Base-by-base conservation (phyloP, 2,113 vertebrate genomes). In the Pseudolaguvia tuberculata region DNA sequence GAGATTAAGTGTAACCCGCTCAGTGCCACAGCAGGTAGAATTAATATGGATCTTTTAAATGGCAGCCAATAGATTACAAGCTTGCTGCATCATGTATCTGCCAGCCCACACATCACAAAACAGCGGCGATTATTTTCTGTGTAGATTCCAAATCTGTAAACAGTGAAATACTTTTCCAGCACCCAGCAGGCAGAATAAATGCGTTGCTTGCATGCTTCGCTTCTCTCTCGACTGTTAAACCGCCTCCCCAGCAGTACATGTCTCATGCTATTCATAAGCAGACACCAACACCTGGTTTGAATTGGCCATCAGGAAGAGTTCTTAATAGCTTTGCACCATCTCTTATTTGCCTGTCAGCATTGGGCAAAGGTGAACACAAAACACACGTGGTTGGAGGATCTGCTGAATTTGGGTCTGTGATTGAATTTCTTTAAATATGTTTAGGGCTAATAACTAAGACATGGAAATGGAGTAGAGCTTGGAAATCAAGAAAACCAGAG, bases 261-360 rank as follows among this genome's bases (percentile, higher is more conserved):
- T 14, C 63, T 48, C 42, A 12, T 8, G 7, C 63, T 73, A 82
- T 83, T 85, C 84, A 66, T 51, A 51, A 70, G 68, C 67, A 45
- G 72, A 4, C 58, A 47, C 61, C 73, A 79, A 86, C 86, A 87
- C 87, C 85, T 88, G 86, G 85, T 83, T 87, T 83, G 56, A 75
- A 87, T 85, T 84, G 83, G 79, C 62, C 70, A 42, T 77, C 81
- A 83, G 83, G 82, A 88, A 86, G 77, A 70, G 78, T 78, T 78
- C 69, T 62, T 70, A 73, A 59, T 57, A 21, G 18, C 59, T 66
- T 79, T 66, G 75, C 65, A 75, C 69, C 66, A 35, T 63, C 52
- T 73, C 57, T 27, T 11, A 52, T 21, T 75, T 73, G 67, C 79
- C 79, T 81, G 82, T 83, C 84, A 80, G 63, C 81, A 74, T 42